Conservation (phyloP, 2,797 vertebrate genomes). For the Micromesistius poutassou region DNA sequence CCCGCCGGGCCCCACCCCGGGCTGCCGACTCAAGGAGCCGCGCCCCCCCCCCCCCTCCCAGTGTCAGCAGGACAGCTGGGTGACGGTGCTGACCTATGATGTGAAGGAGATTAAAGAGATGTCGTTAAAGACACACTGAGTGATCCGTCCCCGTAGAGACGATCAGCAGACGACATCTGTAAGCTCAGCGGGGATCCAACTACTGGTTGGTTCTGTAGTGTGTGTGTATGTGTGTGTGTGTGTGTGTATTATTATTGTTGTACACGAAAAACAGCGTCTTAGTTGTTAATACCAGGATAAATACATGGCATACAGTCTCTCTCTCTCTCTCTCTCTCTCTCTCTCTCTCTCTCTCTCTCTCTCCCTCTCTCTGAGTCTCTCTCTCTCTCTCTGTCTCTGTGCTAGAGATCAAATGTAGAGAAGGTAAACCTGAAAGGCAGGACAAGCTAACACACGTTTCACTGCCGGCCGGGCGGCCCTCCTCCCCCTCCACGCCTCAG, state of each 20-base stretch:
- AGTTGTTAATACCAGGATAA: too few species aligned
- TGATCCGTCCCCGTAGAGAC: slow-evolving; percentile 21
- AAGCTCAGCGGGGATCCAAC: neutral
- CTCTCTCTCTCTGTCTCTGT: neutral
- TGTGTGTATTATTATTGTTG: slow-evolving; percentile 3
- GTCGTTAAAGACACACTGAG: neutral
- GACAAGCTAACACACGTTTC: slow-evolving; percentile 41
- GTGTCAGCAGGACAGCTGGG: slow-evolving; percentile 7
- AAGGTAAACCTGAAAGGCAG: slow-evolving; percentile 47
- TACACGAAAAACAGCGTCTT: neutral
- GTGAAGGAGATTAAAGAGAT: slow-evolving; percentile 22
- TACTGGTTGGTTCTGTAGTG: neutral
- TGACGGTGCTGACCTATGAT: neutral
- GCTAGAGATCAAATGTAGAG: neutral
- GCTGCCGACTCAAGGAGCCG: slow-evolving; percentile 12
- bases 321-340: too few species aligned
- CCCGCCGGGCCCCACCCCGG: neutral
- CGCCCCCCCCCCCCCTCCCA: neutral
- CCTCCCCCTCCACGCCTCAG: neutral
- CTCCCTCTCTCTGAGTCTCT: too few species aligned
- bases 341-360: too few species aligned
- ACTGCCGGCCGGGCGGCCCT: slow-evolving; percentile 1
- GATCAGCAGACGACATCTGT: neutral
- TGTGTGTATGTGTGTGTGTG: slow-evolving; percentile 4
- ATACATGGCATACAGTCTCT: too few species aligned